phyloP scores from a whole-genome alignment of 2,888 invertebrate species.

The Pediacus dermestoides region DNA sequence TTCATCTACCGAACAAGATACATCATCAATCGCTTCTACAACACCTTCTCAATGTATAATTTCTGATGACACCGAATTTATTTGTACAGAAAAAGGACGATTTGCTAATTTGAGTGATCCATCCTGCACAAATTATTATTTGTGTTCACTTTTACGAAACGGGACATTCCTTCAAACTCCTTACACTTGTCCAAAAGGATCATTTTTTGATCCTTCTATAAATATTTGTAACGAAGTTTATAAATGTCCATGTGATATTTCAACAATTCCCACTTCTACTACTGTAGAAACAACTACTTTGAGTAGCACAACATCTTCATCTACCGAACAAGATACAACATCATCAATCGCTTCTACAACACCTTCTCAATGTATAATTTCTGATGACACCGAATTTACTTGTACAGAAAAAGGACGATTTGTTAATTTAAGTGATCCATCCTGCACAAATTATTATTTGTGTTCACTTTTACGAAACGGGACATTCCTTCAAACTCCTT shows the following conservation, averaged over 20 bases:
- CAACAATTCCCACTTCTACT: too few species aligned
- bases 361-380: neutral
- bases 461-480: constrained; percentile 22
- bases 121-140: constrained; percentile 23
- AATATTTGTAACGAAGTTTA: constrained; percentile 20
- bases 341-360: constrained; percentile 9
- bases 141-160: constrained; percentile 21
- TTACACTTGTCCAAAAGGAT: constrained; percentile 35
- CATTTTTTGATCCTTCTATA: constrained; percentile 19
- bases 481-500: constrained; percentile 36
- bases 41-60: neutral
- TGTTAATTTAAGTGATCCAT: constrained; percentile 21
- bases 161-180: constrained; percentile 35
- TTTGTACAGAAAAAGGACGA: constrained; percentile 20
- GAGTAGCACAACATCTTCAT: too few species aligned
- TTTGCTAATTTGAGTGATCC: constrained; percentile 24
- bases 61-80: constrained; percentile 14
- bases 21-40: constrained; percentile 9
- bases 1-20: too few species aligned
- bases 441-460: constrained; percentile 24
- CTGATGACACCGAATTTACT: constrained; percentile 14
- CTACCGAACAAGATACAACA: too few species aligned
- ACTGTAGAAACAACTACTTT: too few species aligned
- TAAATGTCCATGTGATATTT: constrained; percentile 20
- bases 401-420: constrained; percentile 23